Evolutionary conservation across 2,797 vertebrate species (phyloP).

Genomic region (Microchirus variegatus): DNA sequence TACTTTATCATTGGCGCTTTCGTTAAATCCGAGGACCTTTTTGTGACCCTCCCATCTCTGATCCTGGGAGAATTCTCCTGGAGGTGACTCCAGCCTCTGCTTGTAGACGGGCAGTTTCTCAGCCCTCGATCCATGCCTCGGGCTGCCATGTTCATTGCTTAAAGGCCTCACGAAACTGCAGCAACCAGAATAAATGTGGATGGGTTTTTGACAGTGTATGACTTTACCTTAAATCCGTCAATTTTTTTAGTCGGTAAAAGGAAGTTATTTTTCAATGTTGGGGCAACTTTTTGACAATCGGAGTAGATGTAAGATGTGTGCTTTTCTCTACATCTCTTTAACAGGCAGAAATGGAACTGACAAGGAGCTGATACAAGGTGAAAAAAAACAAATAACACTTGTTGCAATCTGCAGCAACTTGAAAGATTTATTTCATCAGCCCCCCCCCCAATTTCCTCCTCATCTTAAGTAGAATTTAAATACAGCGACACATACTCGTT

Average conservation of each 20-base stretch:
- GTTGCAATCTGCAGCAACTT: constrained; percentile 17
- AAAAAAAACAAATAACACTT: constrained; percentile 14
- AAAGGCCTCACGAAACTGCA: constrained; percentile 50
- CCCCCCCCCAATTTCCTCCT: constrained; percentile 4
- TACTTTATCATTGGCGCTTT: constrained; percentile 70
- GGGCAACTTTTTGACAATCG: background rate
- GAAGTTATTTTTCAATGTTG: constrained; percentile 17
- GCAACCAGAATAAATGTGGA: constrained; percentile 50
- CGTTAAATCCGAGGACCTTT: constrained; percentile 62
- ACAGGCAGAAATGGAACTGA: constrained; percentile 9
- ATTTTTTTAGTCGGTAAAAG: constrained; percentile 32
- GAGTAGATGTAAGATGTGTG: constrained; percentile 3
- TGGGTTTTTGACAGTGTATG: constrained; percentile 47
- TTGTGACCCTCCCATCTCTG: constrained; percentile 55
- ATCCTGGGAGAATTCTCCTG: constrained; percentile 63
- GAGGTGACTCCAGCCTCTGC: constrained; percentile 63
- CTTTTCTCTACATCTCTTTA: background rate
- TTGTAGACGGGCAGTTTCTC: constrained; percentile 43
- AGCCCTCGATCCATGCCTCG: constrained; percentile 55
- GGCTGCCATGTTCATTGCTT: constrained; percentile 63
- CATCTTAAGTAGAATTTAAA: constrained; percentile 31
- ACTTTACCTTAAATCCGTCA: constrained; percentile 16
- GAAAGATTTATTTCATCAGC: constrained; percentile 25
- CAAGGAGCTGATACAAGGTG: constrained; percentile 2
- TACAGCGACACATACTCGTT: constrained; percentile 14